A percentile compares a stretch with the other conserved stretches of the same genome.
Conservation (phyloP, 1,140 invertebrate genomes). For the Cydia splendana region DNA sequence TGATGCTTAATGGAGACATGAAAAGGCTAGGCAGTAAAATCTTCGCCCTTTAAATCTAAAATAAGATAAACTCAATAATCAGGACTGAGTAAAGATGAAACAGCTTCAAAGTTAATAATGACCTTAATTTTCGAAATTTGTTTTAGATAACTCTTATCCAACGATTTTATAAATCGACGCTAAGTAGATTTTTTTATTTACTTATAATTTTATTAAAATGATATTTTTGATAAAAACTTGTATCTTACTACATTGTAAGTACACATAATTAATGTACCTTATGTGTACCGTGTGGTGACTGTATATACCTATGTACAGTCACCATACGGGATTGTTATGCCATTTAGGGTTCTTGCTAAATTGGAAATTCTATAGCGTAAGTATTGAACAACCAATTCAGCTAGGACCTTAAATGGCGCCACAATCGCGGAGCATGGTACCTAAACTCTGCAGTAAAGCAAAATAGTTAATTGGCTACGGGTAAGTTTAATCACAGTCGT, state of each 20-base stretch:
- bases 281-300: no score
- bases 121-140: neutral
- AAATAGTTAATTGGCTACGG: constrained; percentile 14
- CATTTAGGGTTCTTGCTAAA: no score
- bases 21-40: neutral
- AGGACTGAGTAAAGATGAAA: neutral
- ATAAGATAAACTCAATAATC: neutral
- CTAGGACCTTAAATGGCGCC: no score
- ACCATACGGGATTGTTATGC: no score
- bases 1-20: neutral
- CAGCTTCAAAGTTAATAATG: neutral
- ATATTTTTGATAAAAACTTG: no score
- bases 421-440: no score
- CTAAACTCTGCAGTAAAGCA: neutral
- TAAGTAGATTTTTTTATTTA: no score
- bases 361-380: no score
- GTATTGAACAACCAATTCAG: no score
- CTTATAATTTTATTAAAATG: no score
- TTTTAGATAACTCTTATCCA: neutral
- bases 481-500: constrained; percentile 12
- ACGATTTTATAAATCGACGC: neutral
- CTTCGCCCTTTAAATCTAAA: neutral
- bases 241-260: no score
- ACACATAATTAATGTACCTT: neutral
- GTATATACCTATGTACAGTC: no score